These are phyloP conservation scores for Hesperophylax magnus DNA, from an alignment of 1,140 invertebrate genomes.

Conservation along the genomic window DNA sequence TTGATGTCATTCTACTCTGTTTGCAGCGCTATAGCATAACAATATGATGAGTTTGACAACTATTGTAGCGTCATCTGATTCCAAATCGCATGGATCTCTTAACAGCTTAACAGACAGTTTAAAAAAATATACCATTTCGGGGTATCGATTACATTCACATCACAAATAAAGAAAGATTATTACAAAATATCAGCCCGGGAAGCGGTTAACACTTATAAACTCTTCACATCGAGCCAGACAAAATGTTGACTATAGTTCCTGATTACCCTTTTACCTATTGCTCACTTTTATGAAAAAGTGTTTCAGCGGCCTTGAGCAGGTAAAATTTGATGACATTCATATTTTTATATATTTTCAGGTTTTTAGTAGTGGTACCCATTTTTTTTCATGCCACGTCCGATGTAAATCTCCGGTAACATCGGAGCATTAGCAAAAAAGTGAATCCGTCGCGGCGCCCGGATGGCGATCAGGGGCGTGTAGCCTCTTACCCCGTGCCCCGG, in stretches of 20 bases:
- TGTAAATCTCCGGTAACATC: background rate
- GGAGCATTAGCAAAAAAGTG: constrained; percentile 2
- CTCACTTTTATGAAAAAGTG: background rate
- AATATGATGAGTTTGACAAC: too few relatives aligned
- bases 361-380: background rate
- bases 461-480: constrained; percentile 24
- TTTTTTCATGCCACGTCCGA: background rate
- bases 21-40: too few relatives aligned
- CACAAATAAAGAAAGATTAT: too few relatives aligned
- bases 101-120: too few relatives aligned
- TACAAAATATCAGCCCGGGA: too few relatives aligned
- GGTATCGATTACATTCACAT: too few relatives aligned
- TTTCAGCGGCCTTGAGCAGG: background rate
- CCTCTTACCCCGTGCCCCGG: background rate
- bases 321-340: background rate
- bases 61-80: too few relatives aligned
- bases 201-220: too few relatives aligned
- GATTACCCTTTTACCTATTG: background rate
- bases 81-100: too few relatives aligned
- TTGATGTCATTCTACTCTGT: too few relatives aligned
- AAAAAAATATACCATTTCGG: too few relatives aligned
- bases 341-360: background rate
- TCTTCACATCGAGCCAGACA: background rate
- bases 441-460: constrained; percentile 3
- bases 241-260: background rate